Evolutionary conservation across 2,888 invertebrate species (phyloP).

Genomic region (Eupithecia tripunctaria): DNA sequence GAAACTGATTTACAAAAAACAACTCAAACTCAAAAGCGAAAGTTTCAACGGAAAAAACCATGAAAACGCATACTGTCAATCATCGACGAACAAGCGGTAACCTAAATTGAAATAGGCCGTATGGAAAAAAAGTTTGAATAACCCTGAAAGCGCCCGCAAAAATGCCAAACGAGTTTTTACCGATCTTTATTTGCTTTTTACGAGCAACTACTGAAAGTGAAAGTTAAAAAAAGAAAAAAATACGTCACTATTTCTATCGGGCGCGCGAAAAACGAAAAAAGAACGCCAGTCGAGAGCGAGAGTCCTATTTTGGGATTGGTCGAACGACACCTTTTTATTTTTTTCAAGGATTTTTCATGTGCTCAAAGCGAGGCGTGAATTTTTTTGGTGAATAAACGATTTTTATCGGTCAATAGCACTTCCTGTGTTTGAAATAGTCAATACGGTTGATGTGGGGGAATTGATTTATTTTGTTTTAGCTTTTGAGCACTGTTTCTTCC

Average conservation of each 20-base stretch:
- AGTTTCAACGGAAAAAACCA: constrained; percentile 21
- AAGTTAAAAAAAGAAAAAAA: constrained; percentile 79
- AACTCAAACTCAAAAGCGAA: constrained; percentile 19
- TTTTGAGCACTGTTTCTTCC: background rate
- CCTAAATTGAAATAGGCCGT: constrained; percentile 45
- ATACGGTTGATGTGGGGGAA: background rate
- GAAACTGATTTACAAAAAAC: background rate
- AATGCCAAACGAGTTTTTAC: constrained; percentile 73
- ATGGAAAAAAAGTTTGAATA: constrained; percentile 61
- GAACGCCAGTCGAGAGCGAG: constrained; percentile 68
- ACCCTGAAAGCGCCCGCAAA: constrained; percentile 68
- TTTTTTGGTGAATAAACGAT: constrained; percentile 22
- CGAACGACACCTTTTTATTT: constrained; percentile 60
- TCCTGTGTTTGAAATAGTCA: constrained; percentile 6
- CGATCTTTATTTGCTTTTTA: constrained; percentile 81
- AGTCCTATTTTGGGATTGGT: constrained; percentile 78
- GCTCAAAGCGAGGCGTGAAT: constrained; percentile 36
- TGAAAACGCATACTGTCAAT: constrained; percentile 39
- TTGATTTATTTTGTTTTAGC: background rate
- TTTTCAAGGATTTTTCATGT: constrained; percentile 52
- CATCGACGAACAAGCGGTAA: constrained; percentile 34
- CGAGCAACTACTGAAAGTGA: constrained; percentile 77
- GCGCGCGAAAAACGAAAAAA: constrained; percentile 67
- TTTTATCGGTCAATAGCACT: constrained; percentile 31
- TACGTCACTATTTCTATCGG: constrained; percentile 82